Evolutionary conservation across 2,113 vertebrate species (phyloP).

Genomic region (Ariopsis seemanni): DNA sequence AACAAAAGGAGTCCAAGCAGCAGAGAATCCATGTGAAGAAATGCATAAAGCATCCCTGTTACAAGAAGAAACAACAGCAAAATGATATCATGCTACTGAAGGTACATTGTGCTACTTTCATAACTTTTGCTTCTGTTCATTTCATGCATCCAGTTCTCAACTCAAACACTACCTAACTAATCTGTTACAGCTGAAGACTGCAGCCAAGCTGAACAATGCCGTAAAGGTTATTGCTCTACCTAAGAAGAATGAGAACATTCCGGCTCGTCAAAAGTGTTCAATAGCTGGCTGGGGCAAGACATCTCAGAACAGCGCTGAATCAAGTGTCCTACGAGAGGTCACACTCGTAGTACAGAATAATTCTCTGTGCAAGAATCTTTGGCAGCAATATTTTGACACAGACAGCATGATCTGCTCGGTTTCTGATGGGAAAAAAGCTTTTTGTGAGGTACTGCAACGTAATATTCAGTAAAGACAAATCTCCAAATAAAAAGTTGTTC

Average conservation of each 20-base stretch:
- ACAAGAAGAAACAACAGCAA: rapidly evolving
- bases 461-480: not conserved
- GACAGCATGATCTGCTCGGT: conserved; percentile 47
- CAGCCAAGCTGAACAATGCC: conserved; percentile 34
- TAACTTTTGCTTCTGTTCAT: conserved; percentile 11
- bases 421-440: conserved; percentile 15
- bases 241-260: not conserved
- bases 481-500: not conserved
- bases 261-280: conserved; percentile 18
- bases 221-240: conserved; percentile 32
- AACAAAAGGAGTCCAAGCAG: not conserved
- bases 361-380: conserved; percentile 26
- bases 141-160: not conserved
- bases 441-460: conserved; percentile 48
- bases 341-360: conserved; percentile 12
- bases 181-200: conserved; percentile 46
- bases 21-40: conserved; percentile 46
- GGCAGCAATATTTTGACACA: not conserved
- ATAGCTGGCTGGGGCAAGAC: conserved; percentile 50
- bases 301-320: not conserved
- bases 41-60: conserved; percentile 29
- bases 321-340: conserved; percentile 42
- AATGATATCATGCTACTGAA: conserved; percentile 54
- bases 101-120: conserved; percentile 24
- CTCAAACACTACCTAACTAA: not conserved